phyloP scores from a whole-genome alignment of 2,797 vertebrate genomes.

The Danio jaintianensis region DNA sequence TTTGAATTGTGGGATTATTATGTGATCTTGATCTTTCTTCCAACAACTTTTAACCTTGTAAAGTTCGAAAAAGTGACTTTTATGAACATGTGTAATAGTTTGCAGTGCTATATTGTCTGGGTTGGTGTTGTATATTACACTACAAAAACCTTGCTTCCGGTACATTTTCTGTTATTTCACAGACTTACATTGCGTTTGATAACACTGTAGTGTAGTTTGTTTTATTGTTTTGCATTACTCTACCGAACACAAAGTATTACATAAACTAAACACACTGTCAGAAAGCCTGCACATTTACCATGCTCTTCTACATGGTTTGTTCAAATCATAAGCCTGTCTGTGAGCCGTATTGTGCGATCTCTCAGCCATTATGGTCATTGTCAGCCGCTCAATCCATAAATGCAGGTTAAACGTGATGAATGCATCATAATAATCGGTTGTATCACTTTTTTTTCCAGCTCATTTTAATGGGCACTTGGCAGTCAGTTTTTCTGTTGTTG shows the following conservation, averaged over 20 bases:
- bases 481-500: neutral
- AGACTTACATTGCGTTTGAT: no score
- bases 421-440: neutral
- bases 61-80: no score
- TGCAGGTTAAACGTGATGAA: neutral
- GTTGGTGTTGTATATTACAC: no score
- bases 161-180: no score
- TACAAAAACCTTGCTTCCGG: no score
- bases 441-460: neutral
- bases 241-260: neutral
- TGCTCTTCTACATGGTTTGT: neutral
- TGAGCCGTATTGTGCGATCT: neutral
- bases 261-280: neutral
- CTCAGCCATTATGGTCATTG: neutral
- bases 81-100: no score
- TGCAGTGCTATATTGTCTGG: no score
- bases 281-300: neutral
- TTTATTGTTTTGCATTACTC: no score
- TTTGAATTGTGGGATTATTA: no score
- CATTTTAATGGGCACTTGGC: neutral
- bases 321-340: constrained; percentile 1
- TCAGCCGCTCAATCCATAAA: neutral
- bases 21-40: no score
- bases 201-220: no score
- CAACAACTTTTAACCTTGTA: no score